phyloP scores from a whole-genome alignment of 2,888 invertebrate genomes.

The Nemotelus pantherinus region DNA sequence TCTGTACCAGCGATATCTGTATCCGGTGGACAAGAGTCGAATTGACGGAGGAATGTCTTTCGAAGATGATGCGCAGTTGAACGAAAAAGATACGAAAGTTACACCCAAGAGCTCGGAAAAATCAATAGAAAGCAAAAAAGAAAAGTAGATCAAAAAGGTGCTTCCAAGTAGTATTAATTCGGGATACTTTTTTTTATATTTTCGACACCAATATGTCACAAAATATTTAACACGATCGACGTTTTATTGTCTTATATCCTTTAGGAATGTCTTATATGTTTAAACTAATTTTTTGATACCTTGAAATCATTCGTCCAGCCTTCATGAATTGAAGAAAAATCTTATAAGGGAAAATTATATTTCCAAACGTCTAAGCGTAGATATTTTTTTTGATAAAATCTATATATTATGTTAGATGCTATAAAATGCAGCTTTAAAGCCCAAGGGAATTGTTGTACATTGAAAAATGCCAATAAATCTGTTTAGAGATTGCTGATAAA shows the following conservation, averaged over 20 bases:
- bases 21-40: slow-evolving; percentile 91
- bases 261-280: not conserved
- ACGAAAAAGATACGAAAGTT: not conserved
- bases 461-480: too few relatives aligned
- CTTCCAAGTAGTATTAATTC: not conserved
- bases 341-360: not conserved
- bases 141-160: slow-evolving; percentile 1
- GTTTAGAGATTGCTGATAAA: too few relatives aligned
- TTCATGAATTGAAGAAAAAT: slow-evolving; percentile 31
- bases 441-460: too few relatives aligned
- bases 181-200: not conserved
- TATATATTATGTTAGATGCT: too few relatives aligned
- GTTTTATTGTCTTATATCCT: too few relatives aligned
- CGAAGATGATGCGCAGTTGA: slow-evolving; percentile 60
- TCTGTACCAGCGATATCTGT: slow-evolving; percentile 95
- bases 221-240: not conserved
- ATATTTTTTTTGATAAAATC: too few relatives aligned
- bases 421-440: too few relatives aligned
- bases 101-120: not conserved
- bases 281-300: not conserved
- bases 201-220: not conserved
- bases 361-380: not conserved
- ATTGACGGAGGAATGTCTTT: slow-evolving; percentile 75
- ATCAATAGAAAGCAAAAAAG: slow-evolving; percentile 31
- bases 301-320: slow-evolving; percentile 21